Percentiles rank a stretch among this genome's conserved stretches.
These are phyloP conservation scores for Cantharis flavilabris DNA, from an alignment of 2,888 invertebrate species.

Conservation along the genomic window DNA sequence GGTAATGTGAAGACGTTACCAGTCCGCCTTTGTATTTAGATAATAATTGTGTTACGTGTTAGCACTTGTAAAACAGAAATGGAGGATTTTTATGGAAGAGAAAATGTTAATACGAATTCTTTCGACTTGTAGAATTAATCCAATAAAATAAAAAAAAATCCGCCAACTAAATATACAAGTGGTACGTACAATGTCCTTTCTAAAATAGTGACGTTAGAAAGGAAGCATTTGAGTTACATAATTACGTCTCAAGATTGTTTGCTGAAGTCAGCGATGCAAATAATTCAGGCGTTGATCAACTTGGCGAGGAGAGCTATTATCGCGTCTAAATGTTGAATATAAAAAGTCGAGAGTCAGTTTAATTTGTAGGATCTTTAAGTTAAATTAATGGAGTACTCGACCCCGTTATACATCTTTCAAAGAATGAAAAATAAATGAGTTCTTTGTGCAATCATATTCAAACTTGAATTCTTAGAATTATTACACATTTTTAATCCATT, in stretches of 20 bases:
- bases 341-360: conserved; percentile 29
- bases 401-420: conserved; percentile 4
- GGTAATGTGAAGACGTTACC: neutral
- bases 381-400: conserved; percentile 25
- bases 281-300: conserved; percentile 46
- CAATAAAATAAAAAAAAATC: neutral
- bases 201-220: conserved; percentile 28
- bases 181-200: conserved; percentile 4
- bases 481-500: neutral
- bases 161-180: neutral
- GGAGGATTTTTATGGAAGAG: neutral
- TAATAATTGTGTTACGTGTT: neutral
- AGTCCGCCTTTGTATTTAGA: neutral
- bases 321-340: conserved; percentile 34
- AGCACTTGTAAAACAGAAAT: neutral
- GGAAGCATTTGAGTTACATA: conserved; percentile 33
- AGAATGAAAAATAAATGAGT: conserved; percentile 1
- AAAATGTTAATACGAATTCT: neutral
- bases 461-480: conserved; percentile 1
- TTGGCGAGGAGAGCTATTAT: conserved; percentile 40
- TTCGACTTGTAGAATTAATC: neutral
- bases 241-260: conserved; percentile 45
- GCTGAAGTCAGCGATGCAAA: conserved; percentile 45
- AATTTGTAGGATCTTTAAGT: conserved; percentile 23
- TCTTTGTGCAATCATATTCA: conserved; percentile 7